A percentile compares a stretch with the other conserved stretches of the same genome.
phyloP scores from a whole-genome alignment of 2,888 invertebrate genomes.

The Melinaea marsaeus region DNA sequence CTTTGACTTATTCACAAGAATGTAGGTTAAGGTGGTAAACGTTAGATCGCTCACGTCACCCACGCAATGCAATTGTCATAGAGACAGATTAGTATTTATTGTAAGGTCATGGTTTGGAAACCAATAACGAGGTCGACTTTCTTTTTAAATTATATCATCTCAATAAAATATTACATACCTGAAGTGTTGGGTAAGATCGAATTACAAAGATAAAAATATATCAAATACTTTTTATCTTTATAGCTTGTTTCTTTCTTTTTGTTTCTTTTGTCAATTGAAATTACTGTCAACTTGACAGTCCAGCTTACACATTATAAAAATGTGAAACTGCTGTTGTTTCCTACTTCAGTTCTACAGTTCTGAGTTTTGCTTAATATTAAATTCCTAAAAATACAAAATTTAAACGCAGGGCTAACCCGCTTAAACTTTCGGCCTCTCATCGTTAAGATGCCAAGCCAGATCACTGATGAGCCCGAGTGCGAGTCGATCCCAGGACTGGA shows the following conservation, averaged over 20 bases:
- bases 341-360: too few species aligned
- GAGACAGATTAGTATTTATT: conserved; percentile 16
- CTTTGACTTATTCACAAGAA: conserved; percentile 4
- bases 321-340: not conserved
- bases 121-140: too few species aligned
- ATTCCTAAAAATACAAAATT: not conserved
- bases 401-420: conserved; percentile 29
- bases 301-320: not conserved
- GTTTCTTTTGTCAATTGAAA: not conserved
- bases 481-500: conserved; percentile 50
- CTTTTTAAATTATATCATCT: too few species aligned
- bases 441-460: conserved; percentile 57
- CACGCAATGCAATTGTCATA: conserved; percentile 21
- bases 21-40: conserved; percentile 16
- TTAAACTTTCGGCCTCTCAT: conserved; percentile 58
- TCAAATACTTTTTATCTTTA: not conserved
- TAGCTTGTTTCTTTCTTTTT: too few species aligned
- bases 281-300: conserved; percentile 15
- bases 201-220: not conserved
- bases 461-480: conserved; percentile 41
- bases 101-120: conserved; percentile 14
- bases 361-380: too few species aligned
- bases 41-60: conserved; percentile 14
- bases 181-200: too few species aligned
- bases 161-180: too few species aligned